phyloP scores from a whole-genome alignment of 2,888 invertebrate species.

The Auanema freiburgensis region DNA sequence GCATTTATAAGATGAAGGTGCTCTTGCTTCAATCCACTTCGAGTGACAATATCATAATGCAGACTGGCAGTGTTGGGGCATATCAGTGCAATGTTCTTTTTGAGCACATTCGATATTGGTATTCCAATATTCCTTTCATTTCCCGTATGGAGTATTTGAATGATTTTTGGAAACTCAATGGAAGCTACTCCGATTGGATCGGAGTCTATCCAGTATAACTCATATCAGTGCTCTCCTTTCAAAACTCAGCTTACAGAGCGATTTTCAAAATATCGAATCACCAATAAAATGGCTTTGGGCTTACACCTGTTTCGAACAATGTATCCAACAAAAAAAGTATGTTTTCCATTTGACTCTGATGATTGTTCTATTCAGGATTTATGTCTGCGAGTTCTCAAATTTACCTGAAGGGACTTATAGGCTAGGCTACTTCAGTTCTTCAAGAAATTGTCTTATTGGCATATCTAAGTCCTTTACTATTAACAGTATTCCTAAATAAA shows the following conservation, averaged over 20 bases:
- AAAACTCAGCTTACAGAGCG: not conserved
- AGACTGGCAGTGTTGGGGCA: not conserved
- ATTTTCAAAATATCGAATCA: conserved; percentile 3
- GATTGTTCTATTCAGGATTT: conserved; percentile 22
- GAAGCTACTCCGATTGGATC: conserved; percentile 57
- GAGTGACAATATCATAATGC: not conserved
- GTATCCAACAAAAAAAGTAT: conserved; percentile 22
- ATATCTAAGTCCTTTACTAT: conserved; percentile 38
- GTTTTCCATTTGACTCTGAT: not conserved
- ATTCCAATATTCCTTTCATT: conserved; percentile 40
- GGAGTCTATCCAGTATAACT: conserved; percentile 37
- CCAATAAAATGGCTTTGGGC: conserved; percentile 37
- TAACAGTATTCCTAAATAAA: conserved; percentile 2
- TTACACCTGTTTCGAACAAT: conserved; percentile 34
- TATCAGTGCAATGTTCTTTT: conserved; percentile 35
- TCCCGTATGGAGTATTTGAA: conserved; percentile 39
- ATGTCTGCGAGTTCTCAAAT: conserved; percentile 45
- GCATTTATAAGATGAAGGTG: conserved; percentile 17
- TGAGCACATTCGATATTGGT: conserved; percentile 44
- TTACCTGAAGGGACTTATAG: conserved; percentile 50
- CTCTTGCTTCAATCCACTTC: not conserved
- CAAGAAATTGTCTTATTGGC: conserved; percentile 40
- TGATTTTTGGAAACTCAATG: conserved; percentile 41
- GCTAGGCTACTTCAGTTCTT: conserved; percentile 37
- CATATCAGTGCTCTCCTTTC: too few species aligned